These are phyloP conservation scores for Probaryconus sp. DNA, from an alignment of 1,140 invertebrate species.

Conservation along the genomic window DNA sequence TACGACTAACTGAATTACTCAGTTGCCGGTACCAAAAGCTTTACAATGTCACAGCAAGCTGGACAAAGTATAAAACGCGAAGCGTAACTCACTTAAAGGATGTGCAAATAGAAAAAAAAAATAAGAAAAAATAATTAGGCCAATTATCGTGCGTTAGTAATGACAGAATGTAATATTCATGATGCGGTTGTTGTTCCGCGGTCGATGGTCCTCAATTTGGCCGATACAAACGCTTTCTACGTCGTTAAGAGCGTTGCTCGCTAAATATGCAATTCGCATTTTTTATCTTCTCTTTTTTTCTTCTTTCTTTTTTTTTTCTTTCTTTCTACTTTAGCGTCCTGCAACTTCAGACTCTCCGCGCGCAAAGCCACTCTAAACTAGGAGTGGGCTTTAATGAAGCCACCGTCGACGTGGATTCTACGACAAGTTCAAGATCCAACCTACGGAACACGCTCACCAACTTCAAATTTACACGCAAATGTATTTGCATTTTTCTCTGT, in stretches of 20 bases:
- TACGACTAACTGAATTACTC: too few relatives aligned
- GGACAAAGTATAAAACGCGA: slow-evolving; percentile 12
- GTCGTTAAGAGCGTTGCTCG: slow-evolving; percentile 46
- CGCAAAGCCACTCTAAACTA: slow-evolving; percentile 43
- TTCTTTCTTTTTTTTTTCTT: slow-evolving; percentile 12
- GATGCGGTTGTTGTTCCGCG: slow-evolving; percentile 44
- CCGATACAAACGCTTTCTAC: slow-evolving; percentile 51
- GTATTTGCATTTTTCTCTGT: slow-evolving; percentile 39
- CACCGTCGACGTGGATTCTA: slow-evolving; percentile 50
- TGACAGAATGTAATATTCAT: slow-evolving; percentile 64
- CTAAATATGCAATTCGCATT: slow-evolving; percentile 62
- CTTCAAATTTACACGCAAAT: slow-evolving; percentile 39
- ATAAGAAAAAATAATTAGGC: slow-evolving; percentile 40
- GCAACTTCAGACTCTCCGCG: slow-evolving; percentile 35
- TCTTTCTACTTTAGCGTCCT: slow-evolving; percentile 20
- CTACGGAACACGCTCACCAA: slow-evolving; percentile 28
- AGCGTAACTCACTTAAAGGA: too few relatives aligned
- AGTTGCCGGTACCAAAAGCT: too few relatives aligned
- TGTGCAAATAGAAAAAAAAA: slow-evolving; percentile 32
- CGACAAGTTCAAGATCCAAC: slow-evolving; percentile 50
- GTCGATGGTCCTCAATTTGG: slow-evolving; percentile 50
- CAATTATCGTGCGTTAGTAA: slow-evolving; percentile 48
- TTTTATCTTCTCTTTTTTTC: slow-evolving; percentile 18
- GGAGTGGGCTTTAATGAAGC: slow-evolving; percentile 65
- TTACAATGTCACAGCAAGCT: too few relatives aligned